Evolutionary conservation across 2,113 vertebrate genomes (phyloP), one percentile per base, ranked within the genome.

Genomic region (Perca schrenkii): DNA sequence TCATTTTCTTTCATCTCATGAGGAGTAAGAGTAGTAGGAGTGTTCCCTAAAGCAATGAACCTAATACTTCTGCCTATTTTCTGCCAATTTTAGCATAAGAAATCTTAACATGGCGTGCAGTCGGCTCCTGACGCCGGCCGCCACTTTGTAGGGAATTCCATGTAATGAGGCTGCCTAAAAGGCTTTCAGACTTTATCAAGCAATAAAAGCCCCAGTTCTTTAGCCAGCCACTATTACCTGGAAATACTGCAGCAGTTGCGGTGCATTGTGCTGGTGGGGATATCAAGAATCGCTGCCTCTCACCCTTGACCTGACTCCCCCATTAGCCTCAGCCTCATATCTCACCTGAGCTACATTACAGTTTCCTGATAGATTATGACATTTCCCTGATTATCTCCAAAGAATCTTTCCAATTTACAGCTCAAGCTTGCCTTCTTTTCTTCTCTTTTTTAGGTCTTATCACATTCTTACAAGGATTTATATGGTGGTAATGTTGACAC

Each of bases 141-240:
- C 83, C 91, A 91, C 89, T 94, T 93, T 93, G 85, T 88, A 76
- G 88, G 91, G 87, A 90, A 91, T 88, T 88, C 80, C 53, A 34
- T 49, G 77, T 95, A 95, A 95, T 95, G 91, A 94, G 93, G 75
- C 57, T 58, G 75, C 86, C 86, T 92, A 93, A 95, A 89, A 95
- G 90, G 94, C 94, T 96, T 95, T 96, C 94, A 95, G 94, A 93
- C 93, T 95, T 94, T 93, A 96, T 96, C 93, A 96, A 92, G 90
- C 89, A 90, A 90, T 96, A 95, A 95, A 95, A 94, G 95, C 94
- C 75, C 85, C 91, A 83, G 88, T 91, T 89, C 89, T 90, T 83
- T 81, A 74, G 75, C 63, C 77, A 43, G 36, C 77, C 66, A 64
- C 83, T 85, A 81, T 90, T 86, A 88, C 84, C 77, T 69, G 54